These are phyloP conservation scores for Proales similis DNA, from an alignment of 1,140 invertebrate genomes.

Conservation along the genomic window DNA sequence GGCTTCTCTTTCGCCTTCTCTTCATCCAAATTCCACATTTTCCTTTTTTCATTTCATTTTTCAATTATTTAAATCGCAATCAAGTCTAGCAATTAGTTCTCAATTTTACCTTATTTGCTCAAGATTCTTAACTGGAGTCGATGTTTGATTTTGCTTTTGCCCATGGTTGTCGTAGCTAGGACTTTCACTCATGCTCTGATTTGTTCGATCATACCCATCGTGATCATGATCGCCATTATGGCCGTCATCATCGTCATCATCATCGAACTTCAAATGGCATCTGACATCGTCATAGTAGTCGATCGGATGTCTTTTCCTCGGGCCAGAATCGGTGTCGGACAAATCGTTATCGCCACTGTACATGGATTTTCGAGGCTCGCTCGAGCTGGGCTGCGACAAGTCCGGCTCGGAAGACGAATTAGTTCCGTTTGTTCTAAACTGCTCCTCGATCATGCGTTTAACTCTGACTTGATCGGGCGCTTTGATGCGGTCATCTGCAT, in stretches of 20 bases:
- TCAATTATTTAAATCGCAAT: too few species aligned
- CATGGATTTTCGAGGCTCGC: too few species aligned
- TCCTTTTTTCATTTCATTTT: too few species aligned
- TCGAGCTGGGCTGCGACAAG: too few species aligned
- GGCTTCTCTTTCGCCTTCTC: too few species aligned
- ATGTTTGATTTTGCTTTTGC: not conserved
- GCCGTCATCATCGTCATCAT: not conserved
- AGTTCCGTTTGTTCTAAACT: not conserved
- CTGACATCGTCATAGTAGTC: conserved; percentile 35
- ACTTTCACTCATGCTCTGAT: not conserved
- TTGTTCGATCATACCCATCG: not conserved
- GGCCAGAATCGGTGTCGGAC: conserved; percentile 20
- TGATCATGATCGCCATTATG: conserved; percentile 20
- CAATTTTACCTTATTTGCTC: conserved; percentile 1
- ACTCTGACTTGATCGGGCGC: too few species aligned
- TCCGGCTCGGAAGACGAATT: too few species aligned
- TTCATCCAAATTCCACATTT: too few species aligned
- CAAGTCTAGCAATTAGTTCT: too few species aligned
- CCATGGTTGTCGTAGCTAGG: not conserved
- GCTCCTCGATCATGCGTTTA: too few species aligned
- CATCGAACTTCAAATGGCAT: conserved; percentile 31
- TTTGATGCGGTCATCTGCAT: not conserved
- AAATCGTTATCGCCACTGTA: conserved; percentile 16
- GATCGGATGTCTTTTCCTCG: conserved; percentile 2
- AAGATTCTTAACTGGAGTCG: not conserved